phyloP scores from a whole-genome alignment of 2,888 invertebrate species.

The Ernsta delagoae region DNA sequence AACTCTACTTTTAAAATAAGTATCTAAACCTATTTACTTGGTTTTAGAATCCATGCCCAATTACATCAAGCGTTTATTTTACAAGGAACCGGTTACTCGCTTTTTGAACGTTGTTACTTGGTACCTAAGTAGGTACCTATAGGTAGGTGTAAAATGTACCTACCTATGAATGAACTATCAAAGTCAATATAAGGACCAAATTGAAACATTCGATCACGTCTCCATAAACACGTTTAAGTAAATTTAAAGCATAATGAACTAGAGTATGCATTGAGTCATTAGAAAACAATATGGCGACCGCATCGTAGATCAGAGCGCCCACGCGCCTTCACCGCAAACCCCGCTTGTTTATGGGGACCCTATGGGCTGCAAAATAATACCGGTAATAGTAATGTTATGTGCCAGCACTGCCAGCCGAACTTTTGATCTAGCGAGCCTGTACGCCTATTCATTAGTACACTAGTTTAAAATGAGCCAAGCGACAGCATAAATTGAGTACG shows the following conservation, averaged over 20 bases:
- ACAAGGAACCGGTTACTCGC: too few relatives aligned
- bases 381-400: conserved; percentile 53
- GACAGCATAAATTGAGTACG: conserved; percentile 24
- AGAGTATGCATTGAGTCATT: conserved; percentile 69
- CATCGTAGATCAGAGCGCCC: conserved; percentile 70
- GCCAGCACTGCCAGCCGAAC: conserved; percentile 38
- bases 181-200: background rate
- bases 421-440: conserved; percentile 33
- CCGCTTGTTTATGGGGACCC: conserved; percentile 69
- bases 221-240: background rate
- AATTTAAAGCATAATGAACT: conserved; percentile 31
- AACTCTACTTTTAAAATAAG: too few relatives aligned
- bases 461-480: conserved; percentile 33
- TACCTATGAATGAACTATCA: too few relatives aligned
- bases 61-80: too few relatives aligned
- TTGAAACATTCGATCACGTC: background rate
- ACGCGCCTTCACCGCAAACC: conserved; percentile 71
- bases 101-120: too few relatives aligned
- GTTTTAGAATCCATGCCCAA: too few relatives aligned
- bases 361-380: conserved; percentile 58
- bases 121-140: too few relatives aligned
- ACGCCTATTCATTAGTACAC: conserved; percentile 35
- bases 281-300: conserved; percentile 74
- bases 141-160: too few relatives aligned
- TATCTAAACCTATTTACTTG: too few relatives aligned